These are phyloP conservation scores for Eclectus roratus DNA, from an alignment of 2,113 vertebrate species.

Conservation along the genomic window DNA sequence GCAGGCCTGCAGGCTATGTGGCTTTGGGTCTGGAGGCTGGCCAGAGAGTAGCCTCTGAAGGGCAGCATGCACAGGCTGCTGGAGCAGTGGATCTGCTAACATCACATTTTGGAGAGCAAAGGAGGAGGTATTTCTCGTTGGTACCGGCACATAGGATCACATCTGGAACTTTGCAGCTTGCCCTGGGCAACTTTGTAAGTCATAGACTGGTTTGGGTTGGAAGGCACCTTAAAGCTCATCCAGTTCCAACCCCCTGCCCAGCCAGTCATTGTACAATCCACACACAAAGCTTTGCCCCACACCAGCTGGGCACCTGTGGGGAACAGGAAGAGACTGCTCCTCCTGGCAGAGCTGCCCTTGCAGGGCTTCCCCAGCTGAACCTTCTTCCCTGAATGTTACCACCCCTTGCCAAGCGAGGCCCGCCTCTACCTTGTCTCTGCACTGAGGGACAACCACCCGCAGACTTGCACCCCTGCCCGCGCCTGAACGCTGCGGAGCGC, in stretches of 20 bases:
- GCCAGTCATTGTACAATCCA: accelerated
- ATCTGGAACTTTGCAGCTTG: not conserved
- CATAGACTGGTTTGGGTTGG: not conserved
- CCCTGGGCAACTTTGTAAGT: accelerated
- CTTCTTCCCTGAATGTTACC: too few species aligned
- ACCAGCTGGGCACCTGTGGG: accelerated
- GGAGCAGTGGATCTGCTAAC: not conserved
- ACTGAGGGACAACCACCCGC: not conserved
- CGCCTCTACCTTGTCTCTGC: not conserved
- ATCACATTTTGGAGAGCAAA: not conserved
- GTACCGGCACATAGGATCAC: not conserved
- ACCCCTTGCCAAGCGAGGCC: not conserved
- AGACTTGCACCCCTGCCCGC: accelerated
- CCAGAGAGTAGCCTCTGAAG: accelerated
- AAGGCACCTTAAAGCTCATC: not conserved
- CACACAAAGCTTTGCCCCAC: not conserved
- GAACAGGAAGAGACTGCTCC: not conserved
- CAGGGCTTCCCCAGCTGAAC: not conserved
- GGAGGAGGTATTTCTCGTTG: not conserved
- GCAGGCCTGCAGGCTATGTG: not conserved
- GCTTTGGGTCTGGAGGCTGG: not conserved
- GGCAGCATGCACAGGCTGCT: not conserved
- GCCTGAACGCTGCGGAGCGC: not conserved
- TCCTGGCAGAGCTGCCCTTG: not conserved
- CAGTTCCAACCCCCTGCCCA: not conserved